Evolutionary conservation across 1,140 invertebrate genomes (phyloP), one percentile per base, ranked within the genome.

Genomic region (Atta cephalotes): DNA sequence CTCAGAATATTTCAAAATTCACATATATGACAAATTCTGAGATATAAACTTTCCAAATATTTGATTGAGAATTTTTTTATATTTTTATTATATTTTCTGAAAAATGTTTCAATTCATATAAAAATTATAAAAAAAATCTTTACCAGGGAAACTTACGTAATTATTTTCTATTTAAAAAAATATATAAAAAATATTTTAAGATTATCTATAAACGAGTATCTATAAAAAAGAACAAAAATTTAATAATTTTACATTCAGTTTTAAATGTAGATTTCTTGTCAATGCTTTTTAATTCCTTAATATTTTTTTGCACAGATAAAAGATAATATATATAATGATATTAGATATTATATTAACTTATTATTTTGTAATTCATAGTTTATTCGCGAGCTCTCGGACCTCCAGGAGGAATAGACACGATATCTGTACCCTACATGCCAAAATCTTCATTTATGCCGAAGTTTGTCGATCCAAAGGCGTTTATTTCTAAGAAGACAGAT

Each of bases 401-500:
- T 18, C 53, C 76, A 14, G 14, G 63, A 51, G 90, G 76, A 85
- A 89, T 93, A 10, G 88, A 90, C 16, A 91, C 93, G 5, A 93
- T 94, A 62, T 80, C 90, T 6, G 87, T 94, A 14, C 94, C 94
- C 14, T 94, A 92, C 45, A 74, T 88, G 18, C 70, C 93, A 71
- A 95, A 95, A 31, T 92, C 93, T 10, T 76, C 93, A 0, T 71
- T 94, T 6, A 93, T 94, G 14, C 93, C 93, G 14, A 94, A 94
- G 88, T 93, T 94, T 21, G 92, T 94, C 10, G 94, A 94, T 53
- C 93, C 94, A 9, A 92, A 92, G 87, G 53, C 53, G 1, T 93
- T 94, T 90, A 93, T 94, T 9, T 80, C 89, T 14, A 93, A 93
- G 63, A 95, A 95, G 39, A 94, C 93, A 0, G 94, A 94, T 68